A percentile compares a stretch with the other conserved stretches of the same genome.
phyloP scores from a whole-genome alignment of 2,797 vertebrate genomes.

The Dicrostonyx torquatus region DNA sequence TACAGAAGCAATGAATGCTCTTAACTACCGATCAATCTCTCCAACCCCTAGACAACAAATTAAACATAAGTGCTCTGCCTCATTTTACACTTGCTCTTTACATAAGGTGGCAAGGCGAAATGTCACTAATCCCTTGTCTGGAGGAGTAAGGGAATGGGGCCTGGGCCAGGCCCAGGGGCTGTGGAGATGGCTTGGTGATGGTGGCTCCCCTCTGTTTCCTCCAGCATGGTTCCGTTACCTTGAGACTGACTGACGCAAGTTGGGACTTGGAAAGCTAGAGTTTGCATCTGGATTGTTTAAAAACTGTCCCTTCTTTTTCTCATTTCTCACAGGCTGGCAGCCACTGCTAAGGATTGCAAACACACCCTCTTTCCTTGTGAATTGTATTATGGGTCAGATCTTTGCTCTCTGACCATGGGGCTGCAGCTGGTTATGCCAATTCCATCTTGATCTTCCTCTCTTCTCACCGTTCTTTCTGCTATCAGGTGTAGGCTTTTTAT shows the following conservation, averaged over 20 bases:
- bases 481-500: constrained; percentile 84
- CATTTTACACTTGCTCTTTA: constrained; percentile 78
- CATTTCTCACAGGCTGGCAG: constrained; percentile 93
- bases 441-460: constrained; percentile 93
- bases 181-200: constrained; percentile 84
- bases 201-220: constrained; percentile 91
- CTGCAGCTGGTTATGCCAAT: constrained; percentile 93
- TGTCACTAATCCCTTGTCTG: constrained; percentile 95
- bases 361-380: constrained; percentile 88
- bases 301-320: constrained; percentile 88
- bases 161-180: constrained; percentile 82
- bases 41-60: neutral
- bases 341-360: constrained; percentile 88
- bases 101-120: constrained; percentile 93
- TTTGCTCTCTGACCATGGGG: constrained; percentile 89
- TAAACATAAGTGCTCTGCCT: neutral
- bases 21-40: neutral
- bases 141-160: constrained; percentile 90
- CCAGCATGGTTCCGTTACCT: constrained; percentile 93
- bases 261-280: constrained; percentile 88
- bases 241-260: constrained; percentile 92
- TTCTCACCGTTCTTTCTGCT: constrained; percentile 81
- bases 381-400: constrained; percentile 85
- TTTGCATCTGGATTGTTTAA: constrained; percentile 91
- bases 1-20: too few species aligned